A percentile compares a stretch with the other conserved stretches of the same genome.
phyloP scores from a whole-genome alignment of 2,888 invertebrate genomes.

The Drosophila picticornis region DNA sequence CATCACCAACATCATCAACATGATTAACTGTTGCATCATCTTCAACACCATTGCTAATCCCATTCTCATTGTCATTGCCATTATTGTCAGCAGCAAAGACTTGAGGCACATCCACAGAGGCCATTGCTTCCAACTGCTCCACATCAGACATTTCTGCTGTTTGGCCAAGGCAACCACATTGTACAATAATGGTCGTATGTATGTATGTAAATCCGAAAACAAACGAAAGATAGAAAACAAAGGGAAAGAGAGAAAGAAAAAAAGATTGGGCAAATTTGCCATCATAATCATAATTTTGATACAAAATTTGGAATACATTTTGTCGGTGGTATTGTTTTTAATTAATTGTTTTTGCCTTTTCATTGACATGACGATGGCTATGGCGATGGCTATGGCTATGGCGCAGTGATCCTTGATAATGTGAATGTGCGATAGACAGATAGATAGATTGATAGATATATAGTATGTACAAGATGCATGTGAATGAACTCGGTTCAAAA shows the following conservation, averaged over 20 bases:
- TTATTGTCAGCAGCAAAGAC: conserved; percentile 60
- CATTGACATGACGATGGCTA: conserved; percentile 44
- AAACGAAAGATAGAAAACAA: conserved; percentile 57
- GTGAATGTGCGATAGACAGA: conserved; percentile 5
- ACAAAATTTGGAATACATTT: conserved; percentile 58
- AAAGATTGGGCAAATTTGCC: conserved; percentile 47
- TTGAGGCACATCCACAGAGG: conserved; percentile 57
- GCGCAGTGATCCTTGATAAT: conserved; percentile 35
- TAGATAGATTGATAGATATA: background rate
- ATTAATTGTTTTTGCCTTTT: conserved; percentile 25
- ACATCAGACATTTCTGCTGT: conserved; percentile 52
- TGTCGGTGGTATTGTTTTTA: conserved; percentile 4
- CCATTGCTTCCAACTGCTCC: conserved; percentile 55
- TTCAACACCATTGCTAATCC: conserved; percentile 26
- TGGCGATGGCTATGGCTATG: conserved; percentile 50
- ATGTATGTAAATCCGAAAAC: conserved; percentile 51
- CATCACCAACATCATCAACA: conserved; percentile 34
- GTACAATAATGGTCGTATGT: conserved; percentile 39
- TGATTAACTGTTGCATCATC: conserved; percentile 25
- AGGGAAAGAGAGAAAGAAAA: conserved; percentile 56
- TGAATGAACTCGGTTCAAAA: background rate
- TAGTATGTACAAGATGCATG: conserved; percentile 5
- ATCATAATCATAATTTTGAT: conserved; percentile 61
- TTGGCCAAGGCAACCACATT: conserved; percentile 50
- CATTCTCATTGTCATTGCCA: conserved; percentile 36